Evolutionary conservation across 2,797 vertebrate species (phyloP), one percentile per base, ranked within the genome.

Genomic region (Halcyon badia): DNA sequence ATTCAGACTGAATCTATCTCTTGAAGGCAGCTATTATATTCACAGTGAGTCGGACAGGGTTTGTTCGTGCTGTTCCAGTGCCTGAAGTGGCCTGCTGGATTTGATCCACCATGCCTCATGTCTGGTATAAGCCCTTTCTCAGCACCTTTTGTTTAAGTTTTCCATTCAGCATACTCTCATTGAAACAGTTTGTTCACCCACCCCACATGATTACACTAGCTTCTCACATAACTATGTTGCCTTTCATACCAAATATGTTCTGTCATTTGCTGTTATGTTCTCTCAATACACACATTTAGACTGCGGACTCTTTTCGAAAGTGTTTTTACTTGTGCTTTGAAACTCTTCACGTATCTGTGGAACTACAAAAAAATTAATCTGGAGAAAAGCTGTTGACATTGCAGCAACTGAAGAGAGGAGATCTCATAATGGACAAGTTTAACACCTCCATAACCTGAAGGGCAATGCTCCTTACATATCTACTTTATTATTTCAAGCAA

Each of bases 41-140:
- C 79, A 37, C 42, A 51, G 73, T 0, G 35, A 86, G 95, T 1
- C 58, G 70, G 14, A 8, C 37, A 22, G 56, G 12, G 17, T 8
- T 94, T 30, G 30, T 5, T 90, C 16, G 2, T 25, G 75, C 33
- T 89, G 33, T n/a, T 83, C 88, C 41, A 31, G 75, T 18, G 70
- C 87, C 70, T 46, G 12, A 16, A 87, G 64, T 4, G 22, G 48
- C 90, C 83, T 87, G 3, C 0, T 94, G 93, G 87, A 77, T 84
- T 52, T n/a, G 24, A 73, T 64, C 68, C 81, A 89, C 58, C 31
- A 11, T 28, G 39, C 44, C 80, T 66, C 52, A 46, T 49, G 56
- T 42, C 72, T 83, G 46, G 18, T 35, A n/a, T 4, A n/a, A 91
- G 46, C 35, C 26, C 41, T 69, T 81, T 77, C 58, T 78, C 84